Evolutionary conservation across 2,797 vertebrate species (phyloP), one percentile per base, ranked within the genome.

Genomic region (Gallirallus australis): DNA sequence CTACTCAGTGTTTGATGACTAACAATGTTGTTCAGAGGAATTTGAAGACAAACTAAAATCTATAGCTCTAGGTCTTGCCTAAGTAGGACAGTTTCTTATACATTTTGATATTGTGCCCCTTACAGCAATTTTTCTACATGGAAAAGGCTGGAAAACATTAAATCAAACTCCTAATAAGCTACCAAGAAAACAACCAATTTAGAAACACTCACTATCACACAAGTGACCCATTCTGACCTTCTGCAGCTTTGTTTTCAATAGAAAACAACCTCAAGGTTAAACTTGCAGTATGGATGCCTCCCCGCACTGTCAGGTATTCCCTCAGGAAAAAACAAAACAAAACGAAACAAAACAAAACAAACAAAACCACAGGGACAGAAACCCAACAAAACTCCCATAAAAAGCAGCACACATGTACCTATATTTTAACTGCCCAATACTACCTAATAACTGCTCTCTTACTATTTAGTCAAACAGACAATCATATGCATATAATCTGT

Each of bases 141-240:
- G 27, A 63, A 40, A 82, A 87, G 31, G 66, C 21, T 59, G 37
- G n/a, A 8, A 93, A 91, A 60, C 10, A 53, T 72, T 93, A 83
- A 81, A 71, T 57, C 27, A 54, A 57, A 8, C 3, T 73, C 31
- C 82, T 66, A 76, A 83, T 66, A 88, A 92, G 16, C 28, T 31
- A 31, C 27, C 15, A 78, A 71, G 61, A 77, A 87, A 80, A 78
- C 17, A 69, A 60, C 9, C 35, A 45, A 48, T 89, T 93, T 88
- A 78, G 37, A 88, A 91, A 31, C 50, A 39, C 9, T 59, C 25
- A 30, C 7, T 59, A 14, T 77, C 0, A 0, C 53, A 42, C 24
- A 64, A 63, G n/a, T 65, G 82, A 91, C 59, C 63, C 35, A 16
- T 91, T 94, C 50, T 90, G 91, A 92, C 76, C 54, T 68, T 71